Base-by-base conservation (phyloP, 1,140 invertebrate genomes). In the Episyrphus balteatus region DNA sequence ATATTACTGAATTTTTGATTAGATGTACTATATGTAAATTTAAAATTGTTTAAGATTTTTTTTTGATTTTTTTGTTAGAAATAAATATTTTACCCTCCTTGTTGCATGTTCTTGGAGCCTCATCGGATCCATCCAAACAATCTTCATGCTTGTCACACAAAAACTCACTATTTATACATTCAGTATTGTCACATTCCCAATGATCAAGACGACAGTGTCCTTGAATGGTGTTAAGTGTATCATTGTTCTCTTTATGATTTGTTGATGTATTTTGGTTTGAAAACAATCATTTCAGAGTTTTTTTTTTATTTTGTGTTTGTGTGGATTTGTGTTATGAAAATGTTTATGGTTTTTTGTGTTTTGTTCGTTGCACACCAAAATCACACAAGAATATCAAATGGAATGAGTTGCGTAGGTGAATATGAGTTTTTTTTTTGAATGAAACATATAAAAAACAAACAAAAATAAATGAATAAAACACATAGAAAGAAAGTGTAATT, bases 121-220 rank as follows among this genome's bases (percentile, higher is more conserved):
- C 86, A 61, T 89, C 85, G 60, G 77, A 79, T 14, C 72, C 72
- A 66, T 81, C 77, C 13, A 70, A 63, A 69, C 86, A 88, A 68
- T 88, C 82, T 14, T 56, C 55, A 42, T 63, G 56, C 32, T 72
- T 71, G 61, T 89, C 78, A 67, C 86, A 91, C 45, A 70, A 68
- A 31, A 54, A 57, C 5, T 62, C 59, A 49, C 69, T 68, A 14
- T 50, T 51, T 33, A 74, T 59, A 51, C 67, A 70, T 32, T 65
- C 59, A 17, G 52, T 58, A 42, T 65, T 59, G 46, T 51, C 55
- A 55, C 74, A 75, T 34, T 54, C 51, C 52, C 70, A 74, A 47
- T 74, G 50, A 47, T 57, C 52, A 21, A 44, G 33, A 1, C 18
- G 44, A 43, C 53, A 55, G 12, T 26, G 21, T 26, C 8, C 21